Base-by-base conservation (phyloP, 2,888 invertebrate species). In the Nasonia oneida region DNA sequence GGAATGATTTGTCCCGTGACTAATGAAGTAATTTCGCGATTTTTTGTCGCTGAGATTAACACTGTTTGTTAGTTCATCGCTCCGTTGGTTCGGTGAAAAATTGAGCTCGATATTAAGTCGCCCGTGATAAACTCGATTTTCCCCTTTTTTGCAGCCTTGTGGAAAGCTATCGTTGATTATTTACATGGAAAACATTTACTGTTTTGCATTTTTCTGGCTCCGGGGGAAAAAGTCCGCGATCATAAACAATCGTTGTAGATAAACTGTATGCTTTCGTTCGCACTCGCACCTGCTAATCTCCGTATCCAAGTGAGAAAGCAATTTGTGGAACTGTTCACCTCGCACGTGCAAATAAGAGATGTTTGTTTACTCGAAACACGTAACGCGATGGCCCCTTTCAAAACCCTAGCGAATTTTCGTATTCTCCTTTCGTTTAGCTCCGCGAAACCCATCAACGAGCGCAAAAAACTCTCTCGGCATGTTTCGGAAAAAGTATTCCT, bases 1-100 rank as follows among this genome's bases (percentile, higher is more conserved):
- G 33, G 75, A 79, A 64, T 83, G 29, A 83, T 86, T 86, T 78
- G 70, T 42, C 74, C 29, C 39, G 70, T 83, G 85, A 83, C 83
- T 82, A 83, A 79, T 75, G 75, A 79, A 86, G 82, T 83, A 67
- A 83, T 83, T 83, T 67, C 2, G 29, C 42, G 33, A n/a, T 1
- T 6, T 29, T 73, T 39, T 67, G 33, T 29, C 3, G 67, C 29
- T 4, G 67, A n/a, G 33, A 67, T 67, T 67, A 14, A 29, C 33
- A 15, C 3, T 12, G 33, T 67, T 67, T 67, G 67, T 67, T 67
- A 14, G 33, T 67, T 67, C 33, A 33, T 15, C 33, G 33, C 10
- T 33, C 33, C 12, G 67, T 3, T 67, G 33, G 3, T 67, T 23
- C 33, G 67, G 10, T 29, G 33, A 33, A 67, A 33, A 67, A 67